These are phyloP conservation scores for Meta bourneti DNA, from an alignment of 2,888 invertebrate genomes.

Conservation along the genomic window DNA sequence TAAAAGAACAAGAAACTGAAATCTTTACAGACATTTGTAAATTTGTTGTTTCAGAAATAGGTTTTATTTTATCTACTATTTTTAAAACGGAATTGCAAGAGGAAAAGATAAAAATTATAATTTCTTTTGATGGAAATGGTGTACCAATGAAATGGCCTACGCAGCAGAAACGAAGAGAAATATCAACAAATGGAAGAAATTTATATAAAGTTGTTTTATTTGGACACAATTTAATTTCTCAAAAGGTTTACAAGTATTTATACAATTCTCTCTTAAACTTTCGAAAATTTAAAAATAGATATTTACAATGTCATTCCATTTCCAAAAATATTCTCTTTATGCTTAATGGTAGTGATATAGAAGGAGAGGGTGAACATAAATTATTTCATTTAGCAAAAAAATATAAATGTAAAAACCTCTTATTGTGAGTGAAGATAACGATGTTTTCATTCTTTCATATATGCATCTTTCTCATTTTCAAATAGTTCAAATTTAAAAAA, in stretches of 20 bases:
- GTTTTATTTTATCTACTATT: background rate
- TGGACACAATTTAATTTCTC: conserved; percentile 26
- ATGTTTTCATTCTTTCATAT: conserved; percentile 36
- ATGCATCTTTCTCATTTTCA: background rate
- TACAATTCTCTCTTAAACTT: background rate
- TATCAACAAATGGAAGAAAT: background rate
- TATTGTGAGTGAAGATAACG: conserved; percentile 42
- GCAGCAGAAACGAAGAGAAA: conserved; percentile 48
- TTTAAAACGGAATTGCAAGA: conserved; percentile 6
- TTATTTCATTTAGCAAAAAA: conserved; percentile 27
- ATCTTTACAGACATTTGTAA: background rate
- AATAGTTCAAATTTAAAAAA: conserved; percentile 4
- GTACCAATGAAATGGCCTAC: conserved; percentile 56
- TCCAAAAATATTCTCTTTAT: background rate
- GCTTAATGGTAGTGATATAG: conserved; percentile 2
- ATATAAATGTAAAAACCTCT: conserved; percentile 11
- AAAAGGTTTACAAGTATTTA: conserved; percentile 2
- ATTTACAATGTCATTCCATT: background rate
- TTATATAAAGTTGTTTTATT: conserved; percentile 31
- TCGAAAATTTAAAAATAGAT: background rate
- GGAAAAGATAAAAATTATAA: conserved; percentile 1
- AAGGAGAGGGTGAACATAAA: conserved; percentile 43
- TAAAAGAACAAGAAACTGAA: conserved; percentile 24
- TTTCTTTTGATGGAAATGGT: conserved; percentile 54
- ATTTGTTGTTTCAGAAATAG: conserved; percentile 2